Evolutionary conservation across 2,888 invertebrate species (phyloP), one percentile per base, ranked within the genome.

Genomic region (Nemoura dubitans): DNA sequence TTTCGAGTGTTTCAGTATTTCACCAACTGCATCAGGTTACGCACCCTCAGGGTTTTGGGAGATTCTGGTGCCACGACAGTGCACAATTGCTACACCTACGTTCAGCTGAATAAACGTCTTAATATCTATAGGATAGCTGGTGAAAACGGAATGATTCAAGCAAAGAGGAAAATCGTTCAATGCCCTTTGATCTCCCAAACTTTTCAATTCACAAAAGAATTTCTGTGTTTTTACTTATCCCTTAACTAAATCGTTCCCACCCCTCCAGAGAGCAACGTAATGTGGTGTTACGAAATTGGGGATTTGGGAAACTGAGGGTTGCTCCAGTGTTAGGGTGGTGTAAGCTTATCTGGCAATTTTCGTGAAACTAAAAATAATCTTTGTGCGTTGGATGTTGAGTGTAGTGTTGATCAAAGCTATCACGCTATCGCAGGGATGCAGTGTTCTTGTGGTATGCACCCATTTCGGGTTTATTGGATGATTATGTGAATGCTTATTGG

Each of bases 211-310:
- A 59, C 59, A 59, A 21, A 59, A 59, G 59, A 59, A 59, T 59
- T 59, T 59, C 59, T 59, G 59, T 59, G 14, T 59, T 59, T 59
- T 59, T 59, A 59, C 59, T 59, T 59, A 59, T 59, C 59, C 59
- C 59, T 36, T 59, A 59, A 59, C 59, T 59, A 59, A 59, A 59
- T 21, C 21, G 59, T 59, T 59, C 59, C 2, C 59, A 21, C 59
- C 59, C 59, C 59, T 21, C 59, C 16, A 59, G 59, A 59, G 59
- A 59, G 21, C 59, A 59, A 14, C 59, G 59, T 59, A 59, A 59
- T 59, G 59, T 59, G 59, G 59, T 59, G 59, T 59, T 59, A 59
- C 59, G 59, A 59, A 59, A 59, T 59, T 59, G 59, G 59, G 59
- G 59, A 59, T 59, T 59, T 59, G 59, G 3, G 59, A 59, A 21